These are phyloP conservation scores for Sicus ferrugineus DNA, from an alignment of 2,888 invertebrate species.

Conservation along the genomic window DNA sequence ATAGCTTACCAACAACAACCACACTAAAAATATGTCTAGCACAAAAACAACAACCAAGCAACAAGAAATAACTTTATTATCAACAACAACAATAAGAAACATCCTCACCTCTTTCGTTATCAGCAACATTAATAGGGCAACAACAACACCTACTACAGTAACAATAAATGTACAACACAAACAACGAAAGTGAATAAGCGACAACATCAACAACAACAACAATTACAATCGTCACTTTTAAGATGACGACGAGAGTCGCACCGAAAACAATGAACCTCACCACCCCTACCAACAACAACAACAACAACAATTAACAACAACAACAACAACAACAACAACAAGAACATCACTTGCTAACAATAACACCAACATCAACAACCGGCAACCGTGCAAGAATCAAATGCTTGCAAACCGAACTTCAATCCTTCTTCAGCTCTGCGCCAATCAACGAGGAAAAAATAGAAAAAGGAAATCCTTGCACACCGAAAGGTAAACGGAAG, in stretches of 20 bases:
- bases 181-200: no score
- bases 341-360: conserved; percentile 11
- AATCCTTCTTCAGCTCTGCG: conserved; percentile 20
- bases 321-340: conserved; percentile 13
- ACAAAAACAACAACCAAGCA: no score
- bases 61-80: no score
- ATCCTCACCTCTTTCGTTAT: no score
- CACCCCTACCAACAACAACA: conserved; percentile 1
- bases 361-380: conserved; percentile 15
- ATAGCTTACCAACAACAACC: no score
- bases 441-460: conserved; percentile 1
- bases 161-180: no score
- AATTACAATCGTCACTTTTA: conserved; percentile 5
- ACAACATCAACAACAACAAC: not conserved
- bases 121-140: not conserved
- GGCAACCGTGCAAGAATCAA: conserved; percentile 37
- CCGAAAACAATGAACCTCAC: not conserved
- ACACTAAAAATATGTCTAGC: no score
- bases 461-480: not conserved
- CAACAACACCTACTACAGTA: not conserved
- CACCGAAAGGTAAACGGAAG: not conserved
- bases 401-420: conserved; percentile 4
- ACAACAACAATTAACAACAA: not conserved
- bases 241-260: not conserved
- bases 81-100: no score